phyloP scores from a whole-genome alignment of 1,140 invertebrate species.

The Zelostemma sp. region DNA sequence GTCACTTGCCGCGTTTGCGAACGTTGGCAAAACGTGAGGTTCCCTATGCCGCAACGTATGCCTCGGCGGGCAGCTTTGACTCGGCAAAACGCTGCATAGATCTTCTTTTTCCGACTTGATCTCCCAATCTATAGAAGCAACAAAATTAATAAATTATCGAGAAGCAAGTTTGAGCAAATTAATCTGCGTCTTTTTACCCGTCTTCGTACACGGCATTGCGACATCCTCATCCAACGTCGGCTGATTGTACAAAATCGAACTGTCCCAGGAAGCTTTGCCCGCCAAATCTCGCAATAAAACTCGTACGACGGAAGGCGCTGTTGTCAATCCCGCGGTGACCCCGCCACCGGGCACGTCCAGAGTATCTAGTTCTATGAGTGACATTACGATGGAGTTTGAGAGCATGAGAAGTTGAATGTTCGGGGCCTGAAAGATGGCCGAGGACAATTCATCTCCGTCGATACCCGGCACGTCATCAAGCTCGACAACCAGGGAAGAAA shows the following conservation, averaged over 20 bases:
- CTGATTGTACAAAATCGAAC: constrained; percentile 87
- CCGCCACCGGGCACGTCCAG: constrained; percentile 86
- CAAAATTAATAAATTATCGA: not conserved
- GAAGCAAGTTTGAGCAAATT: too few relatives aligned
- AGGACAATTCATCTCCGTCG: constrained; percentile 79
- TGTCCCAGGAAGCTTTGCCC: constrained; percentile 98
- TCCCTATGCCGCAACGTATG: constrained; percentile 78
- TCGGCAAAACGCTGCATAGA: constrained; percentile 54
- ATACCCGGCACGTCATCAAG: constrained; percentile 90
- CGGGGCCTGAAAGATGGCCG: constrained; percentile 86
- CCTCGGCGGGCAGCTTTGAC: constrained; percentile 70
- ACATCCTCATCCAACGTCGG: constrained; percentile 64
- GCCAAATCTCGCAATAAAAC: constrained; percentile 92
- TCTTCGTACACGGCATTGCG: constrained; percentile 42
- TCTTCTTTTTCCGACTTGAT: constrained; percentile 54
- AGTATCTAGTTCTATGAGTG: constrained; percentile 92
- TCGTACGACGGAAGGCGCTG: constrained; percentile 78
- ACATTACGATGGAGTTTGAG: constrained; percentile 86
- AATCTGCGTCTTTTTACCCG: too few relatives aligned
- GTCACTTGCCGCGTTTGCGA: constrained; percentile 86
- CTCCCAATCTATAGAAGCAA: constrained; percentile 47
- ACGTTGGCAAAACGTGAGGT: constrained; percentile 82
- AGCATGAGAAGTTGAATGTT: constrained; percentile 92
- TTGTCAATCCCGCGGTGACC: constrained; percentile 81
- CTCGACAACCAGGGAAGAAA: constrained; percentile 91